Evolutionary conservation across 1,140 invertebrate genomes (phyloP), one percentile per base, ranked within the genome.

Genomic region (Trachymyrmex cornetzi): DNA sequence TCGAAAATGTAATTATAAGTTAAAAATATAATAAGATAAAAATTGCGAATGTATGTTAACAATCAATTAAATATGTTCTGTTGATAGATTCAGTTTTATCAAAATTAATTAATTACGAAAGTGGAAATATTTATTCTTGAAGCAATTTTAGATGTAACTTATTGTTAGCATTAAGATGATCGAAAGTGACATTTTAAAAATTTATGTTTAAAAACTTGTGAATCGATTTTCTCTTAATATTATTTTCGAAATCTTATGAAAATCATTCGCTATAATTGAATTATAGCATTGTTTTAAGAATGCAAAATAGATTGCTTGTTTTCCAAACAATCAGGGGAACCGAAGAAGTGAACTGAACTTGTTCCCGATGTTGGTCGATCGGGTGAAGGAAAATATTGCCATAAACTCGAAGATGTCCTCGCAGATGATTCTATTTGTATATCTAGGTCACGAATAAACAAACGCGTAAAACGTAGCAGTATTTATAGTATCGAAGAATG

Each of bases 401-500:
- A 59, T 57, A 81, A 81, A 69, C 66, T 81, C 69, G 38, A 55
- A 82, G 80, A 24, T 61, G 80, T 75, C 12, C 55, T 12, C 38
- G 24, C 27, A 30, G 69, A 84, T 63, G 69, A 74, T 50, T 50
- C 55, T 74, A 57, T 84, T 84, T 48, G 80, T 75, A 50, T 67
- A 80, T 80, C 30, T 57, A 59, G 55, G 69, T 48, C 80, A 74
- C 55, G 80, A 30, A 63, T 61, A 61, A 63, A 84, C 69, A 84
- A 48, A 22, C 80, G 69, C 67, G 55, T 61, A 84, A 72, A 61
- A 74, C 44, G 34, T 77, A 74, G 9, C 69, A 38, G 55, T 74
- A 75, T 84, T 75, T 75, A 57, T 48, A 61, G 38, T 50, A 84
- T 75, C 69, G 44, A 61, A 61, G 80, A 75, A 84, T 84, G 80